Evolutionary conservation across 1,140 invertebrate genomes (phyloP), one percentile per base, ranked within the genome.

Genomic region (Procambarus virginalis): DNA sequence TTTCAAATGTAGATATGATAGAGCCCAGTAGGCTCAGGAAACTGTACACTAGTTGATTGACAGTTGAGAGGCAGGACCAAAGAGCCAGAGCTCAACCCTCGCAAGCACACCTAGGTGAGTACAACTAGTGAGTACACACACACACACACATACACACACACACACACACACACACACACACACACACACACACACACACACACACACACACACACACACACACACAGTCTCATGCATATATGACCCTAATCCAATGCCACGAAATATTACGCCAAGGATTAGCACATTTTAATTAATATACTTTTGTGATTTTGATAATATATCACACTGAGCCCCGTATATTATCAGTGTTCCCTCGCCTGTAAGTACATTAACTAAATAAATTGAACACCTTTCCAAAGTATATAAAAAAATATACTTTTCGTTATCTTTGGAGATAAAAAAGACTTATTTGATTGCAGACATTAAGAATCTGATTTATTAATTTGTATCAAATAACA

Each of bases 231-330:
- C 49, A 79, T 34, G 51, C 14, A 79, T 51, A 49, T 20, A 79
- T 51, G 51, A 22, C 48, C 10, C 17, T 51, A 79, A 8, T 51
- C 48, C 48, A 9, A 79, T 12, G 51, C 3, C 20, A 10, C 48
- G 20, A 79, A n/a, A 79, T 51, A 79, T 51, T 51, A 22, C 8
- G 20, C 20, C 9, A 48, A 1, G 46, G 10, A 64, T 48, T 64
- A 17, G 48, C 34, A 70, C 22, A 34, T 34, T 34, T 68, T 45
- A 45, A 83, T 48, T 34, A 12, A 83, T 51, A 51, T 79, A 79
- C 46, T 51, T 51, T 51, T 49, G 51, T 79, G 68, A 5, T 34
- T 73, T 73, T 73, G n/a, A 73, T 73, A 73, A 73, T 73, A 73
- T 34, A 73, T 73, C 68, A 73, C 22, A 34, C 34, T 73, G n/a